Evolutionary conservation across 2,113 vertebrate genomes (phyloP).

Genomic region (Xiphophorus couchianus): DNA sequence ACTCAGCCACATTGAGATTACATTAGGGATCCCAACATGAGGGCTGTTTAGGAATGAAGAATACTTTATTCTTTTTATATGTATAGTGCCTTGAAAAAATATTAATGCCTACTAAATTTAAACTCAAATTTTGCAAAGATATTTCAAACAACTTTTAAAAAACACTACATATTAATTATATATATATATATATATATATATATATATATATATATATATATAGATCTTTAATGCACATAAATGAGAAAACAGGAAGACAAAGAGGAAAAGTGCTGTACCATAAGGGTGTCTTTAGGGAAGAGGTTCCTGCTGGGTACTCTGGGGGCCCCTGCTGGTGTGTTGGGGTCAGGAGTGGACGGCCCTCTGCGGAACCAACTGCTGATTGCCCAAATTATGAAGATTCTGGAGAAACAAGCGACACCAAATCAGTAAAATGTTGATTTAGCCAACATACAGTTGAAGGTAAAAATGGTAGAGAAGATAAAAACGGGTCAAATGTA

Average conservation of each 20-base stretch:
- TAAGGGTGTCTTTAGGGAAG: constrained; percentile 94
- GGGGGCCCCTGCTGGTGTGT: constrained; percentile 81
- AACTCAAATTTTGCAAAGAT: too few relatives aligned
- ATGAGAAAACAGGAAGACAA: background rate
- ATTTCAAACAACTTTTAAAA: background rate
- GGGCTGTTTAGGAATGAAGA: constrained; percentile 3
- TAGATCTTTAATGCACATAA: background rate
- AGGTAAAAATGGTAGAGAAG: background rate
- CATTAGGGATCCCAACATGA: background rate
- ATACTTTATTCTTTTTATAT: background rate
- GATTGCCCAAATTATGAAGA: constrained; percentile 98
- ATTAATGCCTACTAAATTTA: too few relatives aligned
- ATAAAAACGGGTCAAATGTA: background rate
- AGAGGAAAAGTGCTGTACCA: constrained; percentile 79
- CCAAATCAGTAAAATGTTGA: background rate
- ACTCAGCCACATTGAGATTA: background rate
- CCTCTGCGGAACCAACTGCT: constrained; percentile 97
- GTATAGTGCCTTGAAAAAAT: too few relatives aligned
- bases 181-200: too few relatives aligned
- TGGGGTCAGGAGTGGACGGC: constrained; percentile 88
- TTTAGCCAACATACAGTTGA: background rate
- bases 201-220: background rate
- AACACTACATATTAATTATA: background rate
- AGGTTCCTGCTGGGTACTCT: constrained; percentile 92
- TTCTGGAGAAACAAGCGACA: constrained; percentile 74